Percentiles rank a stretch among this genome's conserved stretches.
These are phyloP conservation scores for Tridacna gigas DNA, from an alignment of 2,888 invertebrate species.

Conservation along the genomic window DNA sequence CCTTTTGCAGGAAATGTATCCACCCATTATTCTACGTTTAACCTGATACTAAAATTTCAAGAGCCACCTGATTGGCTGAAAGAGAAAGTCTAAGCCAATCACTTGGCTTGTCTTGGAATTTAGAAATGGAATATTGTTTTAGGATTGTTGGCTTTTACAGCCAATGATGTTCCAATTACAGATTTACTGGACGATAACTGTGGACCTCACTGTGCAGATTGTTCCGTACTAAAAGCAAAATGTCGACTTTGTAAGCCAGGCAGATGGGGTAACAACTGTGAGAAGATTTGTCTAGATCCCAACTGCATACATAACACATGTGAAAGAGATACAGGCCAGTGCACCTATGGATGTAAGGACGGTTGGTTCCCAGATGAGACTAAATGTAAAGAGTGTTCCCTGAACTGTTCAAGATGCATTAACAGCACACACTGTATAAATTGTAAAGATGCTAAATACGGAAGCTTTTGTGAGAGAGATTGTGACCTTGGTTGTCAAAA, in stretches of 20 bases:
- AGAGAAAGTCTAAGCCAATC: too few relatives aligned
- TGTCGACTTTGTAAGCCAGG: conserved; percentile 7
- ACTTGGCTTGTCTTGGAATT: too few relatives aligned
- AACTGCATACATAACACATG: not conserved
- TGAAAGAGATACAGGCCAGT: not conserved
- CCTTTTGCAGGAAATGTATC: too few relatives aligned
- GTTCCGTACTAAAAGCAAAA: not conserved
- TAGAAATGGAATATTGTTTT: too few relatives aligned
- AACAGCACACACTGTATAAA: not conserved
- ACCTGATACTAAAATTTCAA: too few relatives aligned
- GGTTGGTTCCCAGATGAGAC: not conserved
- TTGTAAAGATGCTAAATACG: conserved; percentile 20
- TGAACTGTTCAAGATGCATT: conserved; percentile 1
- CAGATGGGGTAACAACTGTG: conserved; percentile 1
- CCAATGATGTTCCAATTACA: too few relatives aligned
- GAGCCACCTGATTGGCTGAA: too few relatives aligned
- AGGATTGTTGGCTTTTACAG: too few relatives aligned
- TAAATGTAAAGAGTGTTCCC: not conserved
- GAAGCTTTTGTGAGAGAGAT: not conserved
- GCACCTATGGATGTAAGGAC: conserved; percentile 6
- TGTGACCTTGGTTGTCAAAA: not conserved
- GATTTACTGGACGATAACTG: not conserved
- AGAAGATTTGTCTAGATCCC: not conserved
- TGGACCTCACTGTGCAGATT: not conserved
- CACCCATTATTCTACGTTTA: too few relatives aligned